These are phyloP conservation scores for Ametastegia equiseti DNA, from an alignment of 2,888 invertebrate species.

Conservation along the genomic window DNA sequence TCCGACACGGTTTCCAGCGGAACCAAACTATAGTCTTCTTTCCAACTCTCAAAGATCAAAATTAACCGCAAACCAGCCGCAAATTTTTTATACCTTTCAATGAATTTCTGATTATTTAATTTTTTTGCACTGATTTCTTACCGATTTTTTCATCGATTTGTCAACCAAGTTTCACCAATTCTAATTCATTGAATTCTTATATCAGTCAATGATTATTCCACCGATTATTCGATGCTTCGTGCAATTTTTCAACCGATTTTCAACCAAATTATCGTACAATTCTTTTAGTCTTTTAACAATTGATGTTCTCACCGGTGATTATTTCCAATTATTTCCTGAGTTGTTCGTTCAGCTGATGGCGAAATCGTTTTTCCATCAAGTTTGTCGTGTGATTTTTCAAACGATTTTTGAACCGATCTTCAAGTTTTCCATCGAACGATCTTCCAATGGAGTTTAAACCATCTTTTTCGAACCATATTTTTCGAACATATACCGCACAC, in stretches of 20 bases:
- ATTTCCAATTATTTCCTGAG: no score
- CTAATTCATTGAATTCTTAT: no score
- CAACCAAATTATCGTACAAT: neutral
- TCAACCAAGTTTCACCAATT: neutral
- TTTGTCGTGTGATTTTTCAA: neutral
- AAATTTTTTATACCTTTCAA: neutral
- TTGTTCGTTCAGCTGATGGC: no score
- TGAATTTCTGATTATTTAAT: neutral
- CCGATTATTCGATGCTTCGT: neutral
- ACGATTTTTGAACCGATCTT: neutral
- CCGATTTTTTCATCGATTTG: neutral
- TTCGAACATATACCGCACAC: no score
- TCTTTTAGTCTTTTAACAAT: neutral
- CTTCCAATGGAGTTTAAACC: neutral
- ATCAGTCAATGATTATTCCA: no score
- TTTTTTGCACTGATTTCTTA: neutral
- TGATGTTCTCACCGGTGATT: no score
- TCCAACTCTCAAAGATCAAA: conserved; percentile 14
- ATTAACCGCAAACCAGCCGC: neutral
- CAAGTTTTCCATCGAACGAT: neutral
- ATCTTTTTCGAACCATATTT: neutral
- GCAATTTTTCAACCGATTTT: conserved; percentile 8
- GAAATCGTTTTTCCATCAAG: neutral
- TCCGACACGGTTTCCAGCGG: conserved; percentile 11
- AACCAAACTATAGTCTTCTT: conserved; percentile 14